Percentiles rank a stretch among this genome's conserved stretches.
Conservation (phyloP, 2,888 invertebrate genomes). For the Tetragonisca angustula region DNA sequence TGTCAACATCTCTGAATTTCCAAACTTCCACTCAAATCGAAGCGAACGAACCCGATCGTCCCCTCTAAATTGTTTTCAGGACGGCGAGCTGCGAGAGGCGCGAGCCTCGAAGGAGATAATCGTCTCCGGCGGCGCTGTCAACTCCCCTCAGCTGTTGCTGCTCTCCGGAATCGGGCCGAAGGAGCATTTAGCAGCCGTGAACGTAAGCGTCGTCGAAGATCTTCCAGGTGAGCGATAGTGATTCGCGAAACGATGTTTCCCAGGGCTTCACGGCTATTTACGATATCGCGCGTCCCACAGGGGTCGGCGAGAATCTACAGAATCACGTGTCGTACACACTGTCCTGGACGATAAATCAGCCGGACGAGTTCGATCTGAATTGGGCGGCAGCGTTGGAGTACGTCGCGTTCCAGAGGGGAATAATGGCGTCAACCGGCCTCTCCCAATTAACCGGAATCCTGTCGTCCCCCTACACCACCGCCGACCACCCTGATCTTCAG, state of each 20-base stretch:
- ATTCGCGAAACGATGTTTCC: neutral
- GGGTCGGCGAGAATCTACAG: conserved; percentile 89
- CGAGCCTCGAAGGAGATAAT: conserved; percentile 84
- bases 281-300: conserved; percentile 73
- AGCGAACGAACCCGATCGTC: too few species aligned
- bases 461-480: conserved; percentile 87
- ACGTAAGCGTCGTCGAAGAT: conserved; percentile 87
- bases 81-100: conserved; percentile 72
- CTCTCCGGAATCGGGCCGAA: conserved; percentile 89
- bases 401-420: conserved; percentile 86
- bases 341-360: conserved; percentile 85
- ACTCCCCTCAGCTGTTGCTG: conserved; percentile 88
- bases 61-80: conserved; percentile 60
- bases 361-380: conserved; percentile 86
- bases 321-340: conserved; percentile 88
- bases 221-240: conserved; percentile 82
- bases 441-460: conserved; percentile 88
- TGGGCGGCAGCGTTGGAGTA: conserved; percentile 88
- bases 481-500: conserved; percentile 88
- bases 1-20: too few species aligned
- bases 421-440: conserved; percentile 88
- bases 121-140: conserved; percentile 87
- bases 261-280: too few species aligned
- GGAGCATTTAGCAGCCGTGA: conserved; percentile 86
- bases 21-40: too few species aligned